Evolutionary conservation across 2,113 vertebrate species (phyloP), one percentile per base, ranked within the genome.

Genomic region (Etheostoma cragini): DNA sequence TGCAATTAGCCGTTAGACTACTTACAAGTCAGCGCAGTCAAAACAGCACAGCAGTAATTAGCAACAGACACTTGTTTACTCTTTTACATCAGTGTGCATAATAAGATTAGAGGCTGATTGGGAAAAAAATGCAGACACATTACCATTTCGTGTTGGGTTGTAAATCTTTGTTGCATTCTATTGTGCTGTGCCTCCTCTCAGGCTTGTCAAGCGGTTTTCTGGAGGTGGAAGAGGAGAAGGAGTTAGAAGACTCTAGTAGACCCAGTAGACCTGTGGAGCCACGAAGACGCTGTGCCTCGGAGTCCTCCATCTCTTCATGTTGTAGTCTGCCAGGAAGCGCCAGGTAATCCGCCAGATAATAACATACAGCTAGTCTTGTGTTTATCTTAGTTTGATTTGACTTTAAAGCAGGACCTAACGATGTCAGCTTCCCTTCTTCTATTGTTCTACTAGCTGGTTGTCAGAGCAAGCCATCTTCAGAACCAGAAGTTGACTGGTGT

Each of bases 241-340:
- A 95, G 57, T 82, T 94, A 0, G 81, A 81, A 8, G 78, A 76
- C 49, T 64, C 81, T 16, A 68, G 73, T 6, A 66, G 92, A 92
- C 91, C 91, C 1, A 94, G 94, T 72, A 93, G 96, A 90, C 94
- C 95, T 52, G 87, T 96, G 57, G 95, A 98, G 76, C 96, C 96
- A 60, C 96, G 98, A 11, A 94, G 97, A 63, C 96, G 98, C 90
- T 99, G 98, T 14, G 97, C 97, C 72, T 99, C 98, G 0, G 98
- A 99, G 93, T 99, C 98, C 72, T 98, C 97, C 93, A 96, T 99
- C 91, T 98, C 97, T 2, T 99, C 98, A 60, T 96, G 97, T 93
- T 97, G 95, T 90, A 98, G 98, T 72, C 94, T 98, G 45, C 94
- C 96, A 42, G 98, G 97, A 69, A 97, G 95, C 72, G 89, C 96